Conservation (phyloP, 2,113 vertebrate genomes). For the Pyrgilauda ruficollis region DNA sequence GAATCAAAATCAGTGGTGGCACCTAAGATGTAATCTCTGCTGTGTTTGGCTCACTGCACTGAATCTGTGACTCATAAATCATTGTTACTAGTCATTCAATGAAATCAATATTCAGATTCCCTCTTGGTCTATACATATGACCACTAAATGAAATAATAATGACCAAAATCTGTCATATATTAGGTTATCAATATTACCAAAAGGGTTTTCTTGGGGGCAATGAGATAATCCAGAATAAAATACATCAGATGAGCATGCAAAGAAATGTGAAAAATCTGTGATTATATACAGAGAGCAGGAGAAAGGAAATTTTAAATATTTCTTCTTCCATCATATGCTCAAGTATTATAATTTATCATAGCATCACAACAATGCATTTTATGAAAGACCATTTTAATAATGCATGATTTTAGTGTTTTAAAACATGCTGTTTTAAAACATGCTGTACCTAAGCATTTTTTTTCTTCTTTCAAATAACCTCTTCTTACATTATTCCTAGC, state of each 20-base stretch:
- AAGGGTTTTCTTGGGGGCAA: slow-evolving; percentile 64
- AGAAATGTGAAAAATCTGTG: slow-evolving; percentile 37
- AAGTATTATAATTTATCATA: neutral
- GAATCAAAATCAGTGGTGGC: slow-evolving; percentile 67
- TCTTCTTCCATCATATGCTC: neutral
- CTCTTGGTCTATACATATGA: slow-evolving; percentile 83
- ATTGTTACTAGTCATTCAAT: slow-evolving; percentile 86
- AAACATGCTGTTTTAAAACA: neutral
- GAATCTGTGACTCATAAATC: slow-evolving; percentile 82
- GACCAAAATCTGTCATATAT: slow-evolving; percentile 73
- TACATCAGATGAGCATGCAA: slow-evolving; percentile 28
- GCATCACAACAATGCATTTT: neutral
- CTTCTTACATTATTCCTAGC: neutral
- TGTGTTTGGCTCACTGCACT: slow-evolving; percentile 75
- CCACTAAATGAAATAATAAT: slow-evolving; percentile 87
- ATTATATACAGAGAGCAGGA: neutral
- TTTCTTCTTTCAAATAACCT: neutral
- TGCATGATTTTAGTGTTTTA: slow-evolving; percentile 1
- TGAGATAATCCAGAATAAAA: slow-evolving; percentile 62
- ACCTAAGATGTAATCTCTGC: slow-evolving; percentile 68
- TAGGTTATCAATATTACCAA: slow-evolving; percentile 74
- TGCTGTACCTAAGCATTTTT: neutral
- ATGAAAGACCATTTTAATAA: neutral
- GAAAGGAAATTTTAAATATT: neutral
- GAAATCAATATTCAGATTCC: slow-evolving; percentile 88